Evolutionary conservation across 2,113 vertebrate genomes (phyloP).

Genomic region (Loxodonta africana): DNA sequence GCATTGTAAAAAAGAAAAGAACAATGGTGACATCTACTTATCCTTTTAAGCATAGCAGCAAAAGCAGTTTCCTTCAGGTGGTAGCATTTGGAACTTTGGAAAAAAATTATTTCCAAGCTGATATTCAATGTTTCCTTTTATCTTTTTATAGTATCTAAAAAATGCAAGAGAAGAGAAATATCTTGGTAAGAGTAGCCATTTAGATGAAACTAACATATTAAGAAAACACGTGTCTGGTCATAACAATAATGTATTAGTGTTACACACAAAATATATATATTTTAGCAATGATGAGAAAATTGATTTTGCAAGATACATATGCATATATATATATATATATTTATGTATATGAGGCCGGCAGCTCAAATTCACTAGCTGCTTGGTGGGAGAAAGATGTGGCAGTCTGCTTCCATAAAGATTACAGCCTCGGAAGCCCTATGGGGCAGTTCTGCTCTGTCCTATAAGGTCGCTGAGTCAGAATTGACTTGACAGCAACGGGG

Average conservation of each 20-base stretch:
- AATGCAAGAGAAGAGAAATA: not conserved
- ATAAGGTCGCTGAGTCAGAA: no score
- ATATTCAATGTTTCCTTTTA: not conserved
- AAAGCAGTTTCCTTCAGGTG: not conserved
- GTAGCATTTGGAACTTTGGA: not conserved
- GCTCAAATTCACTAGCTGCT: no score
- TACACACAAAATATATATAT: not conserved
- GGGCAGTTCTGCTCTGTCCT: no score
- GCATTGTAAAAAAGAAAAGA: slow-evolving; percentile 67
- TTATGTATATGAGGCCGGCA: no score
- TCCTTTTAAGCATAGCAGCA: slow-evolving; percentile 64
- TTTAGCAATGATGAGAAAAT: slow-evolving; percentile 45
- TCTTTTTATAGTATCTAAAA: not conserved
- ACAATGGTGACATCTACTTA: slow-evolving; percentile 74
- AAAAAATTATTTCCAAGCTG: not conserved
- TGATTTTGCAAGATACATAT: slow-evolving; percentile 1
- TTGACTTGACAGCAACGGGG: no score
- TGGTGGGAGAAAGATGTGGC: no score
- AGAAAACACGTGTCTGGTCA: slow-evolving; percentile 22
- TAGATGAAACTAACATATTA: slow-evolving; percentile 21
- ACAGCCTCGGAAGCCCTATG: no score
- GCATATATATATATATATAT: no score
- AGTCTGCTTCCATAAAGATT: no score
- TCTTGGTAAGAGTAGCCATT: not conserved
- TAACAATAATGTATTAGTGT: slow-evolving; percentile 25